phyloP scores from a whole-genome alignment of 1,140 invertebrate genomes.

The Neodiprion fabricii region DNA sequence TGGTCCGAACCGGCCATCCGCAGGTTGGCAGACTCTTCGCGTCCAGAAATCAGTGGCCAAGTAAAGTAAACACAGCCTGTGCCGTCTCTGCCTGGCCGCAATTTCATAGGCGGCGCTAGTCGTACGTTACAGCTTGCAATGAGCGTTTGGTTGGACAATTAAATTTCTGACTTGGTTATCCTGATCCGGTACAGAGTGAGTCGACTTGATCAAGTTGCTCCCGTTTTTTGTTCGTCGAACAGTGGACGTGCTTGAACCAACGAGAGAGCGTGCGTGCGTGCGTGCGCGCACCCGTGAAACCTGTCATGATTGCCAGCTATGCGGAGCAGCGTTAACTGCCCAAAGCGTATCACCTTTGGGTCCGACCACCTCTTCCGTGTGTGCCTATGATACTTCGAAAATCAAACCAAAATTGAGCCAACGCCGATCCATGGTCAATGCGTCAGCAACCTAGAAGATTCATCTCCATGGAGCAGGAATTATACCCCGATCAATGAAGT shows the following conservation, averaged over 20 bases:
- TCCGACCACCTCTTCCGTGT: neutral
- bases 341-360: neutral
- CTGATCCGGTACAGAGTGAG: neutral
- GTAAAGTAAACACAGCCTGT: slow-evolving; percentile 33
- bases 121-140: neutral
- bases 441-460: no score
- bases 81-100: slow-evolving; percentile 8
- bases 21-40: neutral
- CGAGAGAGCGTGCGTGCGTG: neutral
- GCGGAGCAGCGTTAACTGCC: neutral
- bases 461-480: neutral
- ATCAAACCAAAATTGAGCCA: neutral
- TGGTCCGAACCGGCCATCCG: neutral
- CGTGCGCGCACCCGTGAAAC: neutral
- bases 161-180: neutral
- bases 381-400: neutral
- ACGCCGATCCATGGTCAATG: neutral
- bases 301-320: slow-evolving; percentile 1
- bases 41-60: slow-evolving; percentile 18
- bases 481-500: neutral
- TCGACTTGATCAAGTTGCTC: neutral
- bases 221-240: neutral
- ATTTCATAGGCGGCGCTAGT: slow-evolving; percentile 20
- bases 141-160: neutral
- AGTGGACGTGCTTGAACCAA: neutral